Evolutionary conservation across 2,888 invertebrate genomes (phyloP).

Genomic region (Eugnorisma glareosa): DNA sequence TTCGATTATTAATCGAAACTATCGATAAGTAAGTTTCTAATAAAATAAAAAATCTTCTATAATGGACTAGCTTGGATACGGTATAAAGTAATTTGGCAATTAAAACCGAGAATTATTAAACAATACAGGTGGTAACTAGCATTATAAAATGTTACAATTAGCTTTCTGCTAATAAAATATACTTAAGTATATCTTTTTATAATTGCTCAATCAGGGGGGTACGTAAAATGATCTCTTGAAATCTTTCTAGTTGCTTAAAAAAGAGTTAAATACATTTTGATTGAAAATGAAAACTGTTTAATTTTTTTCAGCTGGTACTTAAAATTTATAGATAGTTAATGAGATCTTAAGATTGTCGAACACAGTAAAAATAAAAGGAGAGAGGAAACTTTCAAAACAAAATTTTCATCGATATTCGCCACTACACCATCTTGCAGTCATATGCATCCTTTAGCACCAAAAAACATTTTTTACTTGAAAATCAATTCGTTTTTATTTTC

Average conservation of each 20-base stretch:
- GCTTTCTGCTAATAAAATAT: neutral
- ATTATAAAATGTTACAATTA: constrained; percentile 10
- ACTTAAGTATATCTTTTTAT: neutral
- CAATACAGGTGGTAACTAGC: neutral
- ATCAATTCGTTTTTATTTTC: neutral
- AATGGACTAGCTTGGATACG: neutral
- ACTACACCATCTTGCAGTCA: neutral
- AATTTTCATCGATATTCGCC: neutral
- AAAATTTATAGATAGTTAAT: neutral
- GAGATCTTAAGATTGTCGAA: neutral
- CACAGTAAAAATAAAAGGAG: neutral
- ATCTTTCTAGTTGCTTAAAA: neutral
- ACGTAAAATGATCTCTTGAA: neutral
- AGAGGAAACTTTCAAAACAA: neutral
- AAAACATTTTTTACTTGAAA: neutral
- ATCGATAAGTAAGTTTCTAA: neutral
- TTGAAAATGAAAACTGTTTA: neutral
- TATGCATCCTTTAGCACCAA: neutral
- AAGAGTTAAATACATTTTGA: neutral
- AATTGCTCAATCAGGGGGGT: neutral
- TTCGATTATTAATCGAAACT: neutral
- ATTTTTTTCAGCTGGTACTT: neutral
- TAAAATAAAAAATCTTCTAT: no score
- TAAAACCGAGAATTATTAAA: constrained; percentile 9
- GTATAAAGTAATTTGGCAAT: neutral